These are phyloP conservation scores for Phycodurus eques DNA, from an alignment of 2,113 vertebrate genomes.

Conservation along the genomic window DNA sequence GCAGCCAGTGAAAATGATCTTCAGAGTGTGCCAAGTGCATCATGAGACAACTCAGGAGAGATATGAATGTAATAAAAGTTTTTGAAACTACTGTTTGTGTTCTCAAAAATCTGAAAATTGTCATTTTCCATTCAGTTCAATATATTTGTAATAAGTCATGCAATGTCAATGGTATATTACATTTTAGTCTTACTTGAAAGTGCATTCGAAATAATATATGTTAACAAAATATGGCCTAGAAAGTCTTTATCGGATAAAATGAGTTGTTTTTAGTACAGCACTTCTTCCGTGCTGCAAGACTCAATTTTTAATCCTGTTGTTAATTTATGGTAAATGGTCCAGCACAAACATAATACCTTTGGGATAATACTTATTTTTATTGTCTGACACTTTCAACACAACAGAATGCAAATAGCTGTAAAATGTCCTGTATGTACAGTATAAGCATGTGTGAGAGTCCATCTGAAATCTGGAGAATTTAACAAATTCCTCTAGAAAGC, in stretches of 20 bases:
- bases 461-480: conserved; percentile 12
- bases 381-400: not conserved
- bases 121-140: too few species aligned
- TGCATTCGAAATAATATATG: too few species aligned
- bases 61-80: too few species aligned
- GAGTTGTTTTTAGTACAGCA: not conserved
- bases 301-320: not conserved
- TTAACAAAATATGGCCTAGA: too few species aligned
- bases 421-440: not conserved
- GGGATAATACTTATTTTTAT: too few species aligned
- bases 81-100: too few species aligned
- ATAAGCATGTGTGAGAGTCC: not conserved
- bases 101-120: too few species aligned
- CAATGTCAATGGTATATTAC: too few species aligned
- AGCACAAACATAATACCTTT: not conserved
- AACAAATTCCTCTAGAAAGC: conserved; percentile 30
- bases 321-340: not conserved
- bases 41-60: not conserved
- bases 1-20: conserved; percentile 8
- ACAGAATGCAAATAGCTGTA: not conserved
- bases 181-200: too few species aligned
- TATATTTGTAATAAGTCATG: too few species aligned
- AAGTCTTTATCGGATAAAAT: too few species aligned
- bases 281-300: not conserved
- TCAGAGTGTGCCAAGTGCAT: not conserved